Conservation (phyloP, 2,888 invertebrate species). For the Agriopis leucophaearia region DNA sequence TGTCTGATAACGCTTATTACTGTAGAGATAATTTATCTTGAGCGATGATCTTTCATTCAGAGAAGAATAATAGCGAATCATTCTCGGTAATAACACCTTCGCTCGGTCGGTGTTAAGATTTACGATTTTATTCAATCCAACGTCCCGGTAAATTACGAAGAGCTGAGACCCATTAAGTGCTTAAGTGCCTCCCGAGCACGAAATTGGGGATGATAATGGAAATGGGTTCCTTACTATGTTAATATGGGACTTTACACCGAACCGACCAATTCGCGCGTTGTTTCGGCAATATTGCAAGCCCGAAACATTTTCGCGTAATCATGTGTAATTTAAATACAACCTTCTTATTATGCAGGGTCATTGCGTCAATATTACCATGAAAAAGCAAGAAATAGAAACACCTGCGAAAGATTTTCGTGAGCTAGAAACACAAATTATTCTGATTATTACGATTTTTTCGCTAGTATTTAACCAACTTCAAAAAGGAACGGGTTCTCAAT, state of each 20-base stretch:
- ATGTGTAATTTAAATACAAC: constrained; percentile 59
- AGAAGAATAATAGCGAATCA: constrained; percentile 72
- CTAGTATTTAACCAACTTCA: too few relatives aligned
- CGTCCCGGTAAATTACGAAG: constrained; percentile 81
- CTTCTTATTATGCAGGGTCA: constrained; percentile 53
- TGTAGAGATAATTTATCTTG: constrained; percentile 52
- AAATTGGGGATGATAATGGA: constrained; percentile 85
- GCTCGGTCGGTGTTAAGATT: constrained; percentile 78
- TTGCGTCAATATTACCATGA: constrained; percentile 33
- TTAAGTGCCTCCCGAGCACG: constrained; percentile 84
- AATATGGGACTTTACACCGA: constrained; percentile 76
- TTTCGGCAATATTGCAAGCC: constrained; percentile 67
- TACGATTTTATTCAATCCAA: constrained; percentile 85
- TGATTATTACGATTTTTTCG: too few relatives aligned
- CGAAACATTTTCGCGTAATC: constrained; percentile 55
- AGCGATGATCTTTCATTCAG: constrained; percentile 59
- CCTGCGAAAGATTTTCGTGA: neutral
- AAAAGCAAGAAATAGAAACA: neutral
- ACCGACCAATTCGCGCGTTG: constrained; percentile 72
- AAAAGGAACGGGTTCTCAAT: too few relatives aligned
- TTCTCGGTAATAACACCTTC: constrained; percentile 77
- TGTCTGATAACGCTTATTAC: constrained; percentile 19
- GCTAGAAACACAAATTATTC: neutral
- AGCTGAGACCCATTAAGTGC: constrained; percentile 85
- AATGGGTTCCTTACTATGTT: constrained; percentile 83